Base-by-base conservation (phyloP, 2,888 invertebrate species). In the Drosophila anomalipes region DNA sequence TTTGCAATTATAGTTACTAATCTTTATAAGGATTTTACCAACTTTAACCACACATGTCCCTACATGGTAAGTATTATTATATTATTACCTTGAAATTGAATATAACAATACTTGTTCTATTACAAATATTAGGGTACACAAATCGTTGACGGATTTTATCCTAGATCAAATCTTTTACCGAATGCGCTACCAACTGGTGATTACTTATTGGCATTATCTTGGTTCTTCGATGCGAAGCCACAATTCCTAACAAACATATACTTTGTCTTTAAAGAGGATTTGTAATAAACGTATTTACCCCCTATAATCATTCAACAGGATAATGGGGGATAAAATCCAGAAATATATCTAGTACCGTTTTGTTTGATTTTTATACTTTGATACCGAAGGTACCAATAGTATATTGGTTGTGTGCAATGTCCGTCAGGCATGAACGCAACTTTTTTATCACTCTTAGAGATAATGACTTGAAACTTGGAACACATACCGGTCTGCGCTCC, bases 11-110 rank as follows among this genome's bases (percentile, higher is more conserved):
- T 52, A 1, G 0, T 61, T 14, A 19, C 0, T 26, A 56, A 2
- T 0, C 39, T 74, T 1, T 19, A 64, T 14, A 39, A 5, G 44
- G 54, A 77, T 0, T 68, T 65, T 32, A 14, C 67, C 5, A 72
- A 66, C 37, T 41, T 72, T 6, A 78, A 72, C 22, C 78, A 75
- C 22, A 26, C 72, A 5, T 78, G 75, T 44, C 77, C 77, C 0
- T 67, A 49, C 47, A 26, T 59, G 62, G 74, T 56, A 44, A 54
- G 71, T 33, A 33, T 33, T 63, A 12, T n/a, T 22, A 16, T 28
- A 19, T 14, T 4, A 33, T 19, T 6, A 5, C 1, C 26, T 6
- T 5, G 4, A 5, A 16, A n/a, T 12, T 30, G 1, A 14, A 16
- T 32, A 7, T 26, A 22, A 2, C 7, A 57, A 32, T 30, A 14